Conservation (phyloP, 1,140 invertebrate species). For the Neomicropteryx cornuta region DNA sequence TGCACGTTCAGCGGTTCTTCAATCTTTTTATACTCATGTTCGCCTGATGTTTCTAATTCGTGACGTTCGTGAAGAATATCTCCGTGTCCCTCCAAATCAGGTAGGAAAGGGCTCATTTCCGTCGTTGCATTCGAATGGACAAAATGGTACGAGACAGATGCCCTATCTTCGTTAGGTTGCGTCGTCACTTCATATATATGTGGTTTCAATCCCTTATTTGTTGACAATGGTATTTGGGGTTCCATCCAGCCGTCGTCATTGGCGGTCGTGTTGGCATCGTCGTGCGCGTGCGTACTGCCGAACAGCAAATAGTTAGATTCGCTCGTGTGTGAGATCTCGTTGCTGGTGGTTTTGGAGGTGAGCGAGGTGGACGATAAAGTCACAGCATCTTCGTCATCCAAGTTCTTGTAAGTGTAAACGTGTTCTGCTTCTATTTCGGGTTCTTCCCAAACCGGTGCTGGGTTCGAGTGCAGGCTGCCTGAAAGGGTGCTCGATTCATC, state of each 20-base stretch:
- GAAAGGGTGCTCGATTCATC: too few species aligned
- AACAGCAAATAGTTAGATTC: neutral
- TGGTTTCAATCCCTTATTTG: conserved; percentile 10
- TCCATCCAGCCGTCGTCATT: conserved; percentile 18
- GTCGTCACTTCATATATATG: conserved; percentile 16
- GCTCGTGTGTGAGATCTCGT: conserved; percentile 3
- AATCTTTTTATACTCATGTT: conserved; percentile 16
- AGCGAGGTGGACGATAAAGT: conserved; percentile 1
- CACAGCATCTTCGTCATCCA: conserved; percentile 1
- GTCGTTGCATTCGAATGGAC: conserved; percentile 31
- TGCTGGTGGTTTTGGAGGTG: neutral
- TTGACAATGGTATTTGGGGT: conserved; percentile 24
- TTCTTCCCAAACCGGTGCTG: conserved; percentile 33
- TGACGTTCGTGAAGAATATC: conserved; percentile 41
- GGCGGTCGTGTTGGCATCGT: conserved; percentile 2
- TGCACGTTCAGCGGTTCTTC: too few species aligned
- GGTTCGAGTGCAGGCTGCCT: too few species aligned
- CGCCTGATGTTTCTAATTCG: conserved; percentile 24
- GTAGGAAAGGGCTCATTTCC: conserved; percentile 52
- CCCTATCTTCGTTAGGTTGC: too few species aligned
- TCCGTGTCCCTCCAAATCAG: conserved; percentile 45
- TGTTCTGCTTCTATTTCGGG: conserved; percentile 18
- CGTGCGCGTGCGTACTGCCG: neutral
- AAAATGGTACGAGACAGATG: conserved; percentile 18
- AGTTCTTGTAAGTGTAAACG: conserved; percentile 11